Percentiles rank a stretch among this genome's conserved stretches.
phyloP scores from a whole-genome alignment of 2,797 vertebrate genomes.

The Rhabdophis nuchalis region DNA sequence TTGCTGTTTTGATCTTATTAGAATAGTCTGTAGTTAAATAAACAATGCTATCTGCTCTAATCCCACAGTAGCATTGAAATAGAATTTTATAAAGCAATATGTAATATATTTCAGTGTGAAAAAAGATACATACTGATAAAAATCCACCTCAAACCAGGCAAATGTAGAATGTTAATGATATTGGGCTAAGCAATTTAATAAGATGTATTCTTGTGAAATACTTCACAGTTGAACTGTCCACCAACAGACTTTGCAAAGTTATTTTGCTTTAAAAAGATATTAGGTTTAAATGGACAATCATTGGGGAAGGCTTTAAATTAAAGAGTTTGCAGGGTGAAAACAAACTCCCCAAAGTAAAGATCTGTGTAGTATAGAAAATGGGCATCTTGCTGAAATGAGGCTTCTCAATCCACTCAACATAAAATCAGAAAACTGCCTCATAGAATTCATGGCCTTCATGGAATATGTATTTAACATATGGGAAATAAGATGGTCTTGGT shows the following conservation, averaged over 20 bases:
- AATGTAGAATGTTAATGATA: constrained; percentile 50
- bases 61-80: constrained; percentile 17
- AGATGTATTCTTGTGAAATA: constrained; percentile 6
- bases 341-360: neutral
- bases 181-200: constrained; percentile 16
- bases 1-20: neutral
- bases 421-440: neutral
- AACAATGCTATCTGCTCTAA: neutral
- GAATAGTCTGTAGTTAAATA: neutral
- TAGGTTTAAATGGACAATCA: constrained; percentile 14
- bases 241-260: neutral
- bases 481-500: neutral
- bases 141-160: constrained; percentile 21
- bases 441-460: neutral
- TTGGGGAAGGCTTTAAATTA: neutral
- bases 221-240: constrained; percentile 18
- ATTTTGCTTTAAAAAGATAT: constrained; percentile 5
- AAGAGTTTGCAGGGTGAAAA: neutral
- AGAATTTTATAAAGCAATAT: constrained; percentile 35
- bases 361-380: neutral
- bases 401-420: neutral
- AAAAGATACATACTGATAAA: neutral
- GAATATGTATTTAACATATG: neutral
- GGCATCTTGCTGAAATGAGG: neutral
- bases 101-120: neutral